Percentiles rank a stretch among this genome's conserved stretches.
Conservation (phyloP, 1,140 invertebrate genomes). For the Orchestia grillus region DNA sequence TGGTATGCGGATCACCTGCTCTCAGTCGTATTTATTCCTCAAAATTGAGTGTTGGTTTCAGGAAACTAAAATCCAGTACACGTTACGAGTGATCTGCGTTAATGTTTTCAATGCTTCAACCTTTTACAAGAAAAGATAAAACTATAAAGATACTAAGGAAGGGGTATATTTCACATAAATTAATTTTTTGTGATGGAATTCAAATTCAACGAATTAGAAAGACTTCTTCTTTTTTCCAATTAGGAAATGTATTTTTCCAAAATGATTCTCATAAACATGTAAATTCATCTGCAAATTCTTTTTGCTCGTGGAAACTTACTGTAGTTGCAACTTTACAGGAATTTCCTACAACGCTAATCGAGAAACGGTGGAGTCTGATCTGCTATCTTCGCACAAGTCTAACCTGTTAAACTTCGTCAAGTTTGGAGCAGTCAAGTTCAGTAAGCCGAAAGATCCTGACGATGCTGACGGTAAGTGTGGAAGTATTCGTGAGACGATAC, state of each 20-base stretch:
- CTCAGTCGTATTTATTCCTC: neutral
- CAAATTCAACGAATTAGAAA: neutral
- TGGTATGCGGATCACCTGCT: neutral
- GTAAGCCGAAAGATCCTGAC: slow-evolving; percentile 9
- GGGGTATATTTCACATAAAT: no score
- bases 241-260: neutral
- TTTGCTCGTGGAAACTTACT: neutral
- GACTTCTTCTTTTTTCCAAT: neutral
- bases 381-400: slow-evolving; percentile 2
- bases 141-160: no score
- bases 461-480: neutral
- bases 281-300: neutral
- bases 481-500: neutral
- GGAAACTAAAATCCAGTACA: no score
- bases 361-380: neutral
- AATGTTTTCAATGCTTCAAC: no score
- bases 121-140: no score
- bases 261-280: neutral
- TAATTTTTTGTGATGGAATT: no score
- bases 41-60: neutral
- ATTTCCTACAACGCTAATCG: neutral
- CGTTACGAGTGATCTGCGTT: no score
- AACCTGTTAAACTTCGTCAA: slow-evolving; percentile 29
- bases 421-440: slow-evolving; percentile 20
- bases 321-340: neutral